These are phyloP conservation scores for Platyscapa corneri DNA, from an alignment of 1,140 invertebrate genomes.

Conservation along the genomic window DNA sequence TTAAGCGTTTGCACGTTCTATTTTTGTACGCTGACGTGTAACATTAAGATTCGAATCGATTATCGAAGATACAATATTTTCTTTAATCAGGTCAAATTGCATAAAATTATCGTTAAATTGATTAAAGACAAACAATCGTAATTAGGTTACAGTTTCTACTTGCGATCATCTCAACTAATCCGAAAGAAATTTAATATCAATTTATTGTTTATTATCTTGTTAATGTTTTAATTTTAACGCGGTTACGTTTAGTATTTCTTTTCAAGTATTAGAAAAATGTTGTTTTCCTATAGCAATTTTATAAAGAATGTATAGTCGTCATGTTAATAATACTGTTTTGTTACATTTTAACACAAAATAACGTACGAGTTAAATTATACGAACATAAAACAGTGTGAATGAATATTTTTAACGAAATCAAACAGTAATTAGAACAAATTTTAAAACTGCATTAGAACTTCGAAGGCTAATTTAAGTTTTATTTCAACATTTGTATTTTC, in stretches of 20 bases:
- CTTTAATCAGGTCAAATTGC: neutral
- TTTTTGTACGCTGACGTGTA: neutral
- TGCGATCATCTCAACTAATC: neutral
- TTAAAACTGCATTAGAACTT: too few relatives aligned
- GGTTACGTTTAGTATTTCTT: too few relatives aligned
- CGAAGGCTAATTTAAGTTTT: too few relatives aligned
- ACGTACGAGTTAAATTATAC: too few relatives aligned
- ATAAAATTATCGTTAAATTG: conserved; percentile 5
- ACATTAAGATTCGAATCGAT: neutral
- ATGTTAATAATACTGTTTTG: too few relatives aligned
- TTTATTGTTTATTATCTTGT: neutral
- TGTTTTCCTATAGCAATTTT: too few relatives aligned
- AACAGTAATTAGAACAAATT: too few relatives aligned
- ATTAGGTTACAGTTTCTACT: neutral
- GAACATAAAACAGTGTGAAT: too few relatives aligned
- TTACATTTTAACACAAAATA: too few relatives aligned
- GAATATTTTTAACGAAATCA: too few relatives aligned
- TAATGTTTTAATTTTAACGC: neutral
- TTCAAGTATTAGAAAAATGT: too few relatives aligned
- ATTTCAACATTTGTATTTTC: neutral
- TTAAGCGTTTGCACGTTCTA: neutral
- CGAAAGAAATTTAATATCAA: neutral
- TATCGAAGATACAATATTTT: neutral
- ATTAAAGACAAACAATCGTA: neutral
- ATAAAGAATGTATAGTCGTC: too few relatives aligned